A percentile compares a stretch with the other conserved stretches of the same genome.
Evolutionary conservation across 1,140 invertebrate genomes (phyloP).

Genomic region (Drosophila ficusphila): DNA sequence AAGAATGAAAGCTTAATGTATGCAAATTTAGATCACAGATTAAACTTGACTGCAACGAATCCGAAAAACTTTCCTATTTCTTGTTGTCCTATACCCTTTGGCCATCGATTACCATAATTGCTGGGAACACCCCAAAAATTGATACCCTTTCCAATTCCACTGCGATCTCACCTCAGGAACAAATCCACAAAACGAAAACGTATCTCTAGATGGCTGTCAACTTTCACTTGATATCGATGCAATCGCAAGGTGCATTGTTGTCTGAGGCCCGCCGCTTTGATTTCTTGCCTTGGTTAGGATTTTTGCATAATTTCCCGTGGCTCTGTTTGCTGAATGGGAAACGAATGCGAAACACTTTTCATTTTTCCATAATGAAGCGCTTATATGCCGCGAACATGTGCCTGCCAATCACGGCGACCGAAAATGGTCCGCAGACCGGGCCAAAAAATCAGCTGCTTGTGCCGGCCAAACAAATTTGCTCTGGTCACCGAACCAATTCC

Average conservation of each 20-base stretch:
- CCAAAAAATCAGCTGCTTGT: slow-evolving; percentile 53
- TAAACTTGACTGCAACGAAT: not conserved
- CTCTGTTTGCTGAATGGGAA: slow-evolving; percentile 55
- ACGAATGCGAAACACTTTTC: slow-evolving; percentile 58
- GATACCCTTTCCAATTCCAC: slow-evolving; percentile 48
- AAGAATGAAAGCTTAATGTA: not conserved
- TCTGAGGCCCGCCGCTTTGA: slow-evolving; percentile 11
- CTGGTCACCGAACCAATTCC: slow-evolving; percentile 69
- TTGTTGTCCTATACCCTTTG: slow-evolving; percentile 7
- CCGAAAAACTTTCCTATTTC: not conserved
- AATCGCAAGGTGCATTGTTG: slow-evolving; percentile 55
- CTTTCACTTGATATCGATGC: slow-evolving; percentile 67
- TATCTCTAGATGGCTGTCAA: slow-evolving; percentile 48
- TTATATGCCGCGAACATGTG: slow-evolving; percentile 55
- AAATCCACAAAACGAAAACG: slow-evolving; percentile 13
- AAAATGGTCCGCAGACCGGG: slow-evolving; percentile 20
- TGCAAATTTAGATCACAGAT: not conserved
- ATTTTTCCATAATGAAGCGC: slow-evolving; percentile 71
- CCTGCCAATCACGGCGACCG: slow-evolving; percentile 47
- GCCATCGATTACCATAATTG: slow-evolving; percentile 55
- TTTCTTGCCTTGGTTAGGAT: slow-evolving; percentile 13
- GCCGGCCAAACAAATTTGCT: slow-evolving; percentile 40
- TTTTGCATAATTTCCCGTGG: slow-evolving; percentile 65
- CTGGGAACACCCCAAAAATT: slow-evolving; percentile 29
- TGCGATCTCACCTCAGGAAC: slow-evolving; percentile 45